Conservation (phyloP, 2,888 invertebrate species). For the Cynaeus angustus region DNA sequence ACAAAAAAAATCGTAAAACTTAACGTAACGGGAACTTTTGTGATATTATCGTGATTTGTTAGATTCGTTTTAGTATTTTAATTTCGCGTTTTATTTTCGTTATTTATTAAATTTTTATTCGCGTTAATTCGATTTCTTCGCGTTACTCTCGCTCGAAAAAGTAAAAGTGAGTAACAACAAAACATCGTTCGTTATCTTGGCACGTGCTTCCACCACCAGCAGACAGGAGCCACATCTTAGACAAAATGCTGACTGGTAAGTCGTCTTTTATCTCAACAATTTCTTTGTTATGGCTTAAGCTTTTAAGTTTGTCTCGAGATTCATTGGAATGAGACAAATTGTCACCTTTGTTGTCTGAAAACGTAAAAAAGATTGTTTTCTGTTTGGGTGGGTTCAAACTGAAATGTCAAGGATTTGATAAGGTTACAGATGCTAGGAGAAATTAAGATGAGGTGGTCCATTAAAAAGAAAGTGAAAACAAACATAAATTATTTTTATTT, state of each 20-base stretch:
- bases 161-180: no score
- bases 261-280: conserved; percentile 48
- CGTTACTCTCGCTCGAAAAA: no score
- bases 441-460: no score
- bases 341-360: background rate
- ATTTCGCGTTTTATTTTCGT: conserved; percentile 21
- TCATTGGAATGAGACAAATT: background rate
- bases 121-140: conserved; percentile 1
- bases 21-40: conserved; percentile 41
- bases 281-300: conserved; percentile 25
- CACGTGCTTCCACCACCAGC: conserved; percentile 50
- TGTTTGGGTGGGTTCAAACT: background rate
- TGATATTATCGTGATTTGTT: conserved; percentile 49
- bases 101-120: conserved; percentile 14
- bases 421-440: no score
- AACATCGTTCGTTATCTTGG: conserved; percentile 48
- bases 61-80: conserved; percentile 43
- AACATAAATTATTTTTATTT: no score
- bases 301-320: conserved; percentile 30
- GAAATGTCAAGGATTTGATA: no score
- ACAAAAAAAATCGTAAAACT: conserved; percentile 33
- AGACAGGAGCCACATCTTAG: conserved; percentile 51
- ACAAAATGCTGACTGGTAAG: conserved; percentile 56
- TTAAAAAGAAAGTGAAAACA: no score
- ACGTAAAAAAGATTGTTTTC: background rate